Evolutionary conservation across 2,888 invertebrate genomes (phyloP).

Genomic region (Nymphalis c-album): DNA sequence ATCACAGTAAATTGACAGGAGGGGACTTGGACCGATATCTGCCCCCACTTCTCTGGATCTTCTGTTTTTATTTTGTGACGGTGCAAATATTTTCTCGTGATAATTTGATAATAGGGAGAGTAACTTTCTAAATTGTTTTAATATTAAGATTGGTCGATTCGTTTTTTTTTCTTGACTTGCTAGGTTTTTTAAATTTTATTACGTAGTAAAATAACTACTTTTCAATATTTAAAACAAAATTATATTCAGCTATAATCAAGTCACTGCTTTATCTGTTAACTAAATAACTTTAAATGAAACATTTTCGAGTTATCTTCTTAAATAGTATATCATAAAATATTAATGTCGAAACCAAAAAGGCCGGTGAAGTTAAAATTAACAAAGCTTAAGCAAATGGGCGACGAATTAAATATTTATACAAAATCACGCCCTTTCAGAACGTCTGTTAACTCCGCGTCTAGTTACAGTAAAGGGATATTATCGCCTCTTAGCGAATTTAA

Average conservation of each 20-base stretch:
- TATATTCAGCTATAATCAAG: background rate
- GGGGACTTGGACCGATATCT: constrained; percentile 62
- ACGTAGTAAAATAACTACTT: background rate
- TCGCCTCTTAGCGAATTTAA: constrained; percentile 51
- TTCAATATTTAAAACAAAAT: background rate
- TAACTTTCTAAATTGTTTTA: constrained; percentile 34
- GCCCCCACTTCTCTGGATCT: constrained; percentile 45
- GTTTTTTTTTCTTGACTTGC: background rate
- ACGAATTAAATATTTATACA: constrained; percentile 38
- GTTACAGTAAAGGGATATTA: constrained; percentile 42
- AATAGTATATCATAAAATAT: constrained; percentile 18
- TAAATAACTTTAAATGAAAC: background rate
- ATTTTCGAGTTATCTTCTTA: background rate
- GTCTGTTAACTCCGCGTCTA: constrained; percentile 35
- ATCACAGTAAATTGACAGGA: constrained; percentile 78
- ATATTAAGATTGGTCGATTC: constrained; percentile 22
- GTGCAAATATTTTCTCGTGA: constrained; percentile 46
- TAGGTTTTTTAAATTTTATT: background rate
- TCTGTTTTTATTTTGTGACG: constrained; percentile 52
- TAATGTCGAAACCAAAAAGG: constrained; percentile 19
- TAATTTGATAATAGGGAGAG: constrained; percentile 46
- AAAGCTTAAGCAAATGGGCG: constrained; percentile 31
- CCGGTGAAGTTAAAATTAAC: constrained; percentile 25
- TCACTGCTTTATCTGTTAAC: background rate
- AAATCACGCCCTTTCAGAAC: constrained; percentile 40